Evolutionary conservation across 2,113 vertebrate species (phyloP), one percentile per base, ranked within the genome.

Genomic region (Rhinolophus ferrumequinum): DNA sequence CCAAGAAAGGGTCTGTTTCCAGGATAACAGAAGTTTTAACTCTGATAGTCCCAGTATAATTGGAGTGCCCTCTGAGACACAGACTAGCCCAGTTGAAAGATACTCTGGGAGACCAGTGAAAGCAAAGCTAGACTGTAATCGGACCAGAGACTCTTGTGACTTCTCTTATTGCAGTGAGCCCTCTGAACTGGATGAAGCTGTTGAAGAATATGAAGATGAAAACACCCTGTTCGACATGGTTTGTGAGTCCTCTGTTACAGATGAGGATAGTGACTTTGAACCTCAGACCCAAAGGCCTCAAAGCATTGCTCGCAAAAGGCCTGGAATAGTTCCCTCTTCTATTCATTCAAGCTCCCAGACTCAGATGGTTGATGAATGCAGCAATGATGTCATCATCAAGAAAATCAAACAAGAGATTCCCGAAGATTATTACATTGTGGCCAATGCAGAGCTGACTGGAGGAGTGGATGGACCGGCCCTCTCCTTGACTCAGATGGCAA

Each of bases 371-470:
- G 98, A 99, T 0, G 98, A 98, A 73, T 97, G 97, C 2, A 90
- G 98, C 2, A 92, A 80, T 0, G 99, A 99, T 18, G 98, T 98
- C 19, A 96, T 98, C 0, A 98, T 98, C 88, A 99, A 99, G 97
- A 99, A 99, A 96, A 99, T 99, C 93, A 99, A 99, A 97, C 99
- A 99, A 93, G 99, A 99, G 97, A 98, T 98, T 50, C 98, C 99
- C 0, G 99, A 99, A 96, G 99, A 99, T 97, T 99, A 99, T 96
- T 99, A 99, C 66, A 99, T 99, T 9, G 99, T 99, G 96, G 99
- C 99, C 47, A 99, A 99, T 0, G 98, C 98, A 1, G 98, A 99
- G 97, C 98, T 99, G 44, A 98, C 99, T 0, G 98, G 98, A 0
- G 98, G 98, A 0, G 95, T 95, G 0, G 98, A 99, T 0, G 98